phyloP scores from a whole-genome alignment of 2,113 vertebrate species.

The Lontra canadensis region DNA sequence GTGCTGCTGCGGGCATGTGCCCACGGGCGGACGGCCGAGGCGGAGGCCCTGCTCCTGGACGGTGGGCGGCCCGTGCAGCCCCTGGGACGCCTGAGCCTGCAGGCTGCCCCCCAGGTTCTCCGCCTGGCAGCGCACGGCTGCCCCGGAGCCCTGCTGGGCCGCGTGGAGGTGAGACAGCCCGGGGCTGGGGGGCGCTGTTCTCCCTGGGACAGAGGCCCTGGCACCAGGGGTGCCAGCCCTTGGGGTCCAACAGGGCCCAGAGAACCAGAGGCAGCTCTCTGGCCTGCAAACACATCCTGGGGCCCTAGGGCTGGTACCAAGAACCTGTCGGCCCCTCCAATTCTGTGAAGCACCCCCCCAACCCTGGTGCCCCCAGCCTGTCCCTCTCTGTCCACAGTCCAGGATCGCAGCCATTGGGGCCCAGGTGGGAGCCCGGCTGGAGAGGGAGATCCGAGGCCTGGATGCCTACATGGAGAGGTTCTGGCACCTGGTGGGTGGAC shows the following conservation, averaged over 20 bases:
- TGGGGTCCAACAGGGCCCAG: background rate
- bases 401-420: slow-evolving; percentile 80
- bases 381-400: slow-evolving; percentile 73
- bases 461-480: slow-evolving; percentile 76
- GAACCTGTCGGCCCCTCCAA: fast-evolving
- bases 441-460: slow-evolving; percentile 82
- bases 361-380: too few species aligned
- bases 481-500: slow-evolving; percentile 51
- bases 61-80: slow-evolving; percentile 65
- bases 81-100: slow-evolving; percentile 79
- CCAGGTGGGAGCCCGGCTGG: slow-evolving; percentile 80
- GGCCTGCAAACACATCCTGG: fast-evolving
- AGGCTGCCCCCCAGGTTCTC: slow-evolving; percentile 83
- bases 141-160: slow-evolving; percentile 74
- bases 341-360: fast-evolving
- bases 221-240: fast-evolving
- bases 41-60: slow-evolving; percentile 80
- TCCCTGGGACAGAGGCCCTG: slow-evolving; percentile 77
- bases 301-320: fast-evolving
- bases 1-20: slow-evolving; percentile 81
- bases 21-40: slow-evolving; percentile 64
- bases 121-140: slow-evolving; percentile 79
- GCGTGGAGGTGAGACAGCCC: slow-evolving; percentile 64
- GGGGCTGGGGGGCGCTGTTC: slow-evolving; percentile 32
- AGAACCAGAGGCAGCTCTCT: background rate